phyloP scores from a whole-genome alignment of 2,113 vertebrate genomes.

The Procavia capensis region DNA sequence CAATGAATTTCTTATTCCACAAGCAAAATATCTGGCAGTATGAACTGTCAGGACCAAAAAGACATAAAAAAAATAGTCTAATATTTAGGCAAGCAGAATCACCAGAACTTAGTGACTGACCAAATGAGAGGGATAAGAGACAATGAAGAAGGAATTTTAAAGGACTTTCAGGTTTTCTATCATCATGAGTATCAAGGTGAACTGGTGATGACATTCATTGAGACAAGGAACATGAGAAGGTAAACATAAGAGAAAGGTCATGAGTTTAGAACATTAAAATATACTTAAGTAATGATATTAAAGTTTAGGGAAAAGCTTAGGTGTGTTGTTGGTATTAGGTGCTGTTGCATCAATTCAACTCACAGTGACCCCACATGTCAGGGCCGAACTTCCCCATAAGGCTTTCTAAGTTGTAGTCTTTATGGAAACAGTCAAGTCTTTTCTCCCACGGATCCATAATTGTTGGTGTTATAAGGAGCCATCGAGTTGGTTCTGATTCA shows the following conservation, averaged over 20 bases:
- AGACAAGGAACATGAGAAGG: background rate
- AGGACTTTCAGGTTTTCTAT: background rate
- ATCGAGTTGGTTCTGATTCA: no score
- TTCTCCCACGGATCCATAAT: no score
- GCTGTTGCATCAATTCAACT: no score
- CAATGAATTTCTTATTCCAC: background rate
- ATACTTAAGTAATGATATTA: background rate
- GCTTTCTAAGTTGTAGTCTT: no score
- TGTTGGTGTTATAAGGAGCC: no score
- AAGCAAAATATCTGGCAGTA: background rate
- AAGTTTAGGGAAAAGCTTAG: background rate
- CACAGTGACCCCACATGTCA: no score
- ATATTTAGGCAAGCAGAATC: background rate
- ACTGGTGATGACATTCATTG: background rate
- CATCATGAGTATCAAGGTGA: background rate
- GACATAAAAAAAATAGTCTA: background rate
- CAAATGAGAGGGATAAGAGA: background rate
- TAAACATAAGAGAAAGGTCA: background rate
- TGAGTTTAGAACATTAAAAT: background rate
- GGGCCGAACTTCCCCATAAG: no score
- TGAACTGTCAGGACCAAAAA: background rate
- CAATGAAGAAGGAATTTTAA: background rate
- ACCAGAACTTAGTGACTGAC: background rate
- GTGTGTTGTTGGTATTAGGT: no score
- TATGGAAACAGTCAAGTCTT: no score